Conservation (phyloP, 1,140 invertebrate genomes). For the Drosophila arawakana region DNA sequence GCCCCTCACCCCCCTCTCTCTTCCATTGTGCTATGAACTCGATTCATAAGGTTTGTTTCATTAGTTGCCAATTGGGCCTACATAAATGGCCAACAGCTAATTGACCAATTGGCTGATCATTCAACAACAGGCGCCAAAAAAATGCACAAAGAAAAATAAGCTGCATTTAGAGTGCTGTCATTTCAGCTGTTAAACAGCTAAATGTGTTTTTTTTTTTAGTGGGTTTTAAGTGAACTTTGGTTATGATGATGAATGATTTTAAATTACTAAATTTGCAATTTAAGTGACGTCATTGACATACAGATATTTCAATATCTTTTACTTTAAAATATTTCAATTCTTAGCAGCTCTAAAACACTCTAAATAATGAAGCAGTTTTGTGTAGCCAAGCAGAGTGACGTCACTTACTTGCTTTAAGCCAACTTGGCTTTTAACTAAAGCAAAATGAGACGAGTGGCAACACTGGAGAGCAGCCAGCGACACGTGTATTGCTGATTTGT, state of each 20-base stretch:
- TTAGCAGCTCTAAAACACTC: too few relatives aligned
- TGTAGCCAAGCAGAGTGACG: too few relatives aligned
- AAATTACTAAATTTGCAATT: too few relatives aligned
- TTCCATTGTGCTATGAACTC: slow-evolving; percentile 13
- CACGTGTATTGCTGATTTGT: background rate
- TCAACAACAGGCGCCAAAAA: slow-evolving; percentile 17
- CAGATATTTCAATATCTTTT: too few relatives aligned
- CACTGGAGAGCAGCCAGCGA: background rate
- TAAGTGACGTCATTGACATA: too few relatives aligned
- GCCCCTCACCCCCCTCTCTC: background rate
- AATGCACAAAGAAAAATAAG: background rate
- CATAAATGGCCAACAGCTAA: slow-evolving; percentile 40
- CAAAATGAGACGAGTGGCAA: too few relatives aligned
- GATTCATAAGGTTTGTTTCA: slow-evolving; percentile 34
- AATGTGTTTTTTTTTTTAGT: background rate
- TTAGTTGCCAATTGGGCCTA: slow-evolving; percentile 39
- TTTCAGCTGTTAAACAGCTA: background rate
- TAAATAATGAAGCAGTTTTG: too few relatives aligned
- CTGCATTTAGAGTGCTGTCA: slow-evolving; percentile 4
- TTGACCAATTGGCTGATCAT: slow-evolving; percentile 38
- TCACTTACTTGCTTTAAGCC: too few relatives aligned
- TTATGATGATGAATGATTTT: too few relatives aligned
- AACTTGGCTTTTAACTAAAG: too few relatives aligned
- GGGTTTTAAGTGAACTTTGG: too few relatives aligned
- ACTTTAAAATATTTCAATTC: too few relatives aligned